Base-by-base conservation (phyloP, 2,797 vertebrate species). In the Megalops cyprinoides region DNA sequence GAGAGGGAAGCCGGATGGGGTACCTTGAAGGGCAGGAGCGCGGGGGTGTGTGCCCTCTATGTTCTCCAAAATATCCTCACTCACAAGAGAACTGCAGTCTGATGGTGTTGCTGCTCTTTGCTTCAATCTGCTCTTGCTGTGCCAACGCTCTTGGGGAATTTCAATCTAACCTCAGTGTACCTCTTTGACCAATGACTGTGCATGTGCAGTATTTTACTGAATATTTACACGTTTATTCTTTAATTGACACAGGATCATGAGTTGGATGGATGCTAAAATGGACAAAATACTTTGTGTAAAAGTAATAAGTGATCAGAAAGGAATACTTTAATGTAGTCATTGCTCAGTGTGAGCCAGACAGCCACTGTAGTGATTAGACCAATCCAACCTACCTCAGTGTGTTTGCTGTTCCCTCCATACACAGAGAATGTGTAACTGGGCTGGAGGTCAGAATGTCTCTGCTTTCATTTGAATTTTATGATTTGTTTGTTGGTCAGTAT, bases 401-500 rank as follows among this genome's bases (percentile, higher is more conserved):
- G 58, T 31, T 60, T 60, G 8, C 58, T 8, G n/a, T 28, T 31
- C n/a, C 58, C 62, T 34, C 62, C 62, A 5, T 10, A 37, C 34
- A 34, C 4, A 15, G 31, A 39, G 31, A 37, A 20, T 39, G 15
- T n/a, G 34, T 37, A 14, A 39, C 4, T 37, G 23, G 62, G 3
- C 3, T 37, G 3, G 7, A 65, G 65, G 14, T 42, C 18, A 39
- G 34, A 14, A 25, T 1, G 69, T 23, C 37, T 65, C 10, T 65
- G 10, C 28, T 31, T 31, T 34, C 60, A 42, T 69, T 42, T 23
- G 34, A 42, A 69, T 39, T 69, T 69, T 69, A 69, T 42, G 65
- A 42, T 69, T 34, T n/a, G 65, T 69, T 69, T 69, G 65, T 23
- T 20, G 37, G 65, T 69, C 34, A 8, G 65, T 20, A 69, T 69